Base-by-base conservation (phyloP, 2,113 vertebrate species). In the Eublepharis macularius region DNA sequence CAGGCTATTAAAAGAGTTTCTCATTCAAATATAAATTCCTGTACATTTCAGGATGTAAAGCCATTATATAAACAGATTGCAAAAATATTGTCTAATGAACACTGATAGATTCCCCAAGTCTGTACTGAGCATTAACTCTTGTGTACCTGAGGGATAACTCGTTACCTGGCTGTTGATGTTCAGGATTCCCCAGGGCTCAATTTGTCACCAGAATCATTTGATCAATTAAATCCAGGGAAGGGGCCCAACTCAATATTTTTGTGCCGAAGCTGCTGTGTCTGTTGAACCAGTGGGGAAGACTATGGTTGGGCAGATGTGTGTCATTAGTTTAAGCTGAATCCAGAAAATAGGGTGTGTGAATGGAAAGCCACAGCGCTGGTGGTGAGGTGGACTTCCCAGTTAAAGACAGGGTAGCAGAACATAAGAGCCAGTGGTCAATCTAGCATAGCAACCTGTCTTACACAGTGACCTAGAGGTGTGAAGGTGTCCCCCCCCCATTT, bases 1-100 rank as follows among this genome's bases (percentile, higher is more conserved):
- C 87, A 87, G 81, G 83, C 88, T 91, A 85, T 80, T 91, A 84
- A 80, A 76, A 91, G 88, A 81, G 81, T 77, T 84, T 29, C 65
- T 76, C 89, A 82, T 93, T 91, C 91, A 39, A 72, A 41, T 84
- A 34, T 70, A 74, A 91, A 91, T 92, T 93, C 47, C 91, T 88
- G 76, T 84, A 90, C 70, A 70, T 76, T 93, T 92, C 83, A 69
- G 82, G n/a, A 77, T 65, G 88, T 60, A 90, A 93, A 93, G 89
- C 51, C 16, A 85, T 81, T 88, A 17, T 39, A 69, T 82, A 92
- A 94, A 90, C 87, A 92, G 84, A 75, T n/a, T 68, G 84, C 74
- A 76, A 81, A 68, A 76, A 76, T 77, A 86, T 77, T 80, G 77
- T 41, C 69, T 29, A 86, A 89, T 26, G 75, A 72, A 41, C 10